Percentiles rank a stretch among this genome's conserved stretches.
Conservation (phyloP, 2,888 invertebrate species). For the Hydrotaea diabolus region DNA sequence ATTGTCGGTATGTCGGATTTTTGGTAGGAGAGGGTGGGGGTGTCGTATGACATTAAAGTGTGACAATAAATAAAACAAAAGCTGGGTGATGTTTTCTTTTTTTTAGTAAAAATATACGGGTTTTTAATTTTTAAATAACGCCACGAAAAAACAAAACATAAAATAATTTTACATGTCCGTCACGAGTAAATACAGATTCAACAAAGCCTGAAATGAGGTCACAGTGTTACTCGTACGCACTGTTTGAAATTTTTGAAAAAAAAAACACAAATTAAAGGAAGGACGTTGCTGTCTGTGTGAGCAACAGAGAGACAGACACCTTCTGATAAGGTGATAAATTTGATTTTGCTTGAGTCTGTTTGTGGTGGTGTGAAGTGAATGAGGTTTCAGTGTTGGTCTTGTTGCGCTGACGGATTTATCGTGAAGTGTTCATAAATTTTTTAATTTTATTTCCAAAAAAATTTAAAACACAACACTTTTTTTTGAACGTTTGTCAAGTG, state of each 20-base stretch:
- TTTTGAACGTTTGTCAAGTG: conserved; percentile 30
- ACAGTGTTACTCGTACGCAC: conserved; percentile 36
- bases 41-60: no score
- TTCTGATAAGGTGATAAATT: conserved; percentile 50
- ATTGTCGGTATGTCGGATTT: no score
- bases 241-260: conserved; percentile 4
- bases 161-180: conserved; percentile 59
- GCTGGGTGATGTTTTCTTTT: no score
- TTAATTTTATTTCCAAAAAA: conserved; percentile 19
- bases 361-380: no score
- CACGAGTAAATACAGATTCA: conserved; percentile 61
- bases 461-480: background rate
- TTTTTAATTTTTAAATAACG: no score
- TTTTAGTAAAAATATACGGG: no score
- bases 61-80: no score
- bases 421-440: conserved; percentile 2
- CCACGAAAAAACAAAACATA: conserved; percentile 29
- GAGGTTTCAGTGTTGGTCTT: no score
- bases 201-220: conserved; percentile 66
- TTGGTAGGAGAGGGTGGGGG: no score
- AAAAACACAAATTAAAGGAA: no score
- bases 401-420: background rate
- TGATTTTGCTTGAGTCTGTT: background rate
- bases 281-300: conserved; percentile 7
- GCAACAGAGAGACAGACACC: background rate